Evolutionary conservation across 2,113 vertebrate genomes (phyloP).

Genomic region (Mobula hypostoma): DNA sequence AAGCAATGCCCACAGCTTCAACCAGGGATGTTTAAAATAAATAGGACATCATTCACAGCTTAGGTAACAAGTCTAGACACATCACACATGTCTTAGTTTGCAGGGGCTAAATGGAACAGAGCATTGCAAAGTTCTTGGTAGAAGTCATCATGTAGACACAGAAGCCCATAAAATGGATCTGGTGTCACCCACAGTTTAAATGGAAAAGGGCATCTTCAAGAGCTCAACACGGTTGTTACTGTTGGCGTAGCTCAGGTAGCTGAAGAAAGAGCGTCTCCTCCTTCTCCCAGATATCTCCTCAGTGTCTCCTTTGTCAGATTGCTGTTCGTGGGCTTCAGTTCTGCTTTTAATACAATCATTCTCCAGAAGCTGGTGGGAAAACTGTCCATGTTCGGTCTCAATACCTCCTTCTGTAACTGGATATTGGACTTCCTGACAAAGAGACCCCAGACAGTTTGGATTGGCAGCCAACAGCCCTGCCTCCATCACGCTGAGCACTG

Average conservation of each 20-base stretch:
- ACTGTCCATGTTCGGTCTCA: too few relatives aligned
- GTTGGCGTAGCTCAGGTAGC: not conserved
- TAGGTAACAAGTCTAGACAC: not conserved
- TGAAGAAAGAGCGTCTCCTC: not conserved
- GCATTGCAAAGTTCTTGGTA: too few relatives aligned
- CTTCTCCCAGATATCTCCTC: too few relatives aligned
- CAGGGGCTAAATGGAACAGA: not conserved
- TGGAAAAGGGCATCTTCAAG: not conserved
- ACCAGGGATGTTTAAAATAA: not conserved
- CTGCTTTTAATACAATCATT: too few relatives aligned
- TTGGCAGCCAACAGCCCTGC: too few relatives aligned
- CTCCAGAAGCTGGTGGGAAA: too few relatives aligned
- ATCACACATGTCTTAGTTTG: not conserved
- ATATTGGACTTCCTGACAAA: too few relatives aligned
- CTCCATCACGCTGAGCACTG: too few relatives aligned
- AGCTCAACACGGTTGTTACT: not conserved
- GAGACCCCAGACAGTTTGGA: too few relatives aligned
- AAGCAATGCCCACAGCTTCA: not conserved
- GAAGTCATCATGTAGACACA: constrained; percentile 34
- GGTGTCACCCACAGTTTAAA: not conserved
- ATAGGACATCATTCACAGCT: not conserved
- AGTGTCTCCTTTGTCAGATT: too few relatives aligned
- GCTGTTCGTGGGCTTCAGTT: too few relatives aligned
- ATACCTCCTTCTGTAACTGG: too few relatives aligned
- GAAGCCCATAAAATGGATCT: constrained; percentile 48